Base-by-base conservation (phyloP, 2,113 vertebrate genomes). In the Uropsilus gracilis region DNA sequence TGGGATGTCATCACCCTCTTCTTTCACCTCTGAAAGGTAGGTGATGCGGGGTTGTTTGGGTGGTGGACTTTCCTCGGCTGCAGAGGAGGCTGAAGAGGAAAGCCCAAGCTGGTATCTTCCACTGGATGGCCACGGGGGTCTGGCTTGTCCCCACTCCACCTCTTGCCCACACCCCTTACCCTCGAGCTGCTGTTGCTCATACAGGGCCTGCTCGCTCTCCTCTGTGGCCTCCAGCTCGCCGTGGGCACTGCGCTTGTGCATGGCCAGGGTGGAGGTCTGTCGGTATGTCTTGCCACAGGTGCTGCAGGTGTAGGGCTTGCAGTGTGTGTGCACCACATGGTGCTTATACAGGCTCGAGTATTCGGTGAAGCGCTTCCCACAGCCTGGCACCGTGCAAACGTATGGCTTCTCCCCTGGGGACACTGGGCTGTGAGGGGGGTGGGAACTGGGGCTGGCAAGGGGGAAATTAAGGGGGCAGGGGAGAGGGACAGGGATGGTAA, bases 321-420 rank as follows among this genome's bases (percentile, higher is more conserved):
- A 99, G 98, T 98, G 99, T 0, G 98, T 99, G 98, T 99, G 99
- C 32, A 99, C 99, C 97, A 99, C 98, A 0, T 99, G 98, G 97
- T 99, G 99, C 81, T 99, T 99, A 94, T 99, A 99, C 63, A 99
- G 98, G 97, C 98, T 99, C 12, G 98, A 99, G 94, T 99, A 99
- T 89, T 99, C 99, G 0, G 98, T 99, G 98, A 99, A 99, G 44
- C 98, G 98, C 97, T 99, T 99, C 13, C 98, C 98, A 0, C 99
- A 99, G 97, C 98, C 98, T 0, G 98, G 98, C 83, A 99, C 98
- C 0, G 98, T 98, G 98, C 99, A 99, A 91, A 98, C 92, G 72
- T 99, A 99, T 0, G 98, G 98, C 97, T 99, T 99, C 98, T 99
- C 98, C 61, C 98, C 99, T 99, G 97, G 89, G 95, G 95, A 96